Conservation (phyloP, 2,113 vertebrate species). For the Rhipidura dahli region DNA sequence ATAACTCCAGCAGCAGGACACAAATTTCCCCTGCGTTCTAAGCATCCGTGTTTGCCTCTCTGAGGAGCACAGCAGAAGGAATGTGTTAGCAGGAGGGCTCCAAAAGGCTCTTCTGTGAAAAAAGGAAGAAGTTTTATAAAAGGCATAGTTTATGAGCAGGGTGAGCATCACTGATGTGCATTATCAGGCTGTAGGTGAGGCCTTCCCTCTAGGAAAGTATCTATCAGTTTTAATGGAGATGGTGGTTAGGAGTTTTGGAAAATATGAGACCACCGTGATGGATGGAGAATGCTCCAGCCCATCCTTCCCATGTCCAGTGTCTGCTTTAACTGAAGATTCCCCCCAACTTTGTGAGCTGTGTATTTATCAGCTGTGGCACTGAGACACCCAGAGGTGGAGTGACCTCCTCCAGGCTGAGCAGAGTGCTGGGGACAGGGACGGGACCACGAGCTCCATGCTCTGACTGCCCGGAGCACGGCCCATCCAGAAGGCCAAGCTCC, state of each 20-base stretch:
- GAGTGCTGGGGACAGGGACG: not conserved
- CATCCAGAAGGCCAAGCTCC: slow-evolving; percentile 21
- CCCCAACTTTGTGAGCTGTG: not conserved
- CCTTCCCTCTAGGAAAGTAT: not conserved
- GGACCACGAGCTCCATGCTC: not conserved
- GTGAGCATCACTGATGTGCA: not conserved
- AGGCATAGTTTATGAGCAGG: not conserved
- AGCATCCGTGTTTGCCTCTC: not conserved
- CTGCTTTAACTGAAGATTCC: not conserved
- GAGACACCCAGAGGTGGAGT: not conserved
- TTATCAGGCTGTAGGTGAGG: not conserved
- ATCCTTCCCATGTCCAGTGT: not conserved
- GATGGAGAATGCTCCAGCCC: not conserved
- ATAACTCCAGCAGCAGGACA: not conserved
- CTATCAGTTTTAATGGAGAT: not conserved
- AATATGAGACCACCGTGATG: not conserved
- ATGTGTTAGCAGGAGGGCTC: not conserved
- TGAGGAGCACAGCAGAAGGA: not conserved
- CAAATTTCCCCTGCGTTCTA: not conserved
- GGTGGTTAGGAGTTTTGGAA: not conserved
- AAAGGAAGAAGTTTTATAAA: not conserved
- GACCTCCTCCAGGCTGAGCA: not conserved
- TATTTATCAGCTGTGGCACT: not conserved
- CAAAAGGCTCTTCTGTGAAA: not conserved
- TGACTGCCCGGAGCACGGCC: not conserved